A percentile compares a stretch with the other conserved stretches of the same genome.
Evolutionary conservation across 2,888 invertebrate species (phyloP).

Genomic region (Buathra laborator): DNA sequence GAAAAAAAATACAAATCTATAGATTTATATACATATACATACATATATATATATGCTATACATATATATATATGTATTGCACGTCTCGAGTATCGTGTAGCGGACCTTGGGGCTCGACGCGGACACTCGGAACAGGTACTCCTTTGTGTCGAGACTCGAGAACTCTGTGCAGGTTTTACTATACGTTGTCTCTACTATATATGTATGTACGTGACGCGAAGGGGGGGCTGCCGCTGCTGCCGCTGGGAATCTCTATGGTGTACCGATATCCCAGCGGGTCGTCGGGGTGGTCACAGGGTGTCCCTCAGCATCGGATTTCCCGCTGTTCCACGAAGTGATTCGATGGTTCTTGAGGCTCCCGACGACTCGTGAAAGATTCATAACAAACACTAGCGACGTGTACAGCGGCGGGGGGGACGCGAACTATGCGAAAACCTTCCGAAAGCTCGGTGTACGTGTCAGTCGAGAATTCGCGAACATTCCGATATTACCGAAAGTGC

Average conservation of each 20-base stretch:
- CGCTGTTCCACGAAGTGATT: conserved; percentile 3
- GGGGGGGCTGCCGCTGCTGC: background rate
- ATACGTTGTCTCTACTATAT: background rate
- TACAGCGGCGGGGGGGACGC: too few relatives aligned
- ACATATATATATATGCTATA: background rate
- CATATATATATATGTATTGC: background rate
- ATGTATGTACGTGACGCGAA: background rate
- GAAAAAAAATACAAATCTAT: conserved; percentile 28
- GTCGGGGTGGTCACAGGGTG: conserved; percentile 25
- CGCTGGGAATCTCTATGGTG: conserved; percentile 17
- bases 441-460: background rate
- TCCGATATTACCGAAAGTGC: background rate
- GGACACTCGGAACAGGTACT: conserved; percentile 66
- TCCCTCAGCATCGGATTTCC: conserved; percentile 51
- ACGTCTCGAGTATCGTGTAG: conserved; percentile 57
- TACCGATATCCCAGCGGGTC: background rate
- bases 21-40: conserved; percentile 9
- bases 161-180: conserved; percentile 30
- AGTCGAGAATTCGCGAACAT: background rate
- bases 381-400: background rate
- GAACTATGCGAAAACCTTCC: too few relatives aligned
- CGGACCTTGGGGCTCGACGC: conserved; percentile 60
- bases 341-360: background rate
- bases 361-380: background rate
- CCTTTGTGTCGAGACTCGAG: conserved; percentile 53